phyloP scores from a whole-genome alignment of 2,888 invertebrate genomes.

The Pandemis heparana region DNA sequence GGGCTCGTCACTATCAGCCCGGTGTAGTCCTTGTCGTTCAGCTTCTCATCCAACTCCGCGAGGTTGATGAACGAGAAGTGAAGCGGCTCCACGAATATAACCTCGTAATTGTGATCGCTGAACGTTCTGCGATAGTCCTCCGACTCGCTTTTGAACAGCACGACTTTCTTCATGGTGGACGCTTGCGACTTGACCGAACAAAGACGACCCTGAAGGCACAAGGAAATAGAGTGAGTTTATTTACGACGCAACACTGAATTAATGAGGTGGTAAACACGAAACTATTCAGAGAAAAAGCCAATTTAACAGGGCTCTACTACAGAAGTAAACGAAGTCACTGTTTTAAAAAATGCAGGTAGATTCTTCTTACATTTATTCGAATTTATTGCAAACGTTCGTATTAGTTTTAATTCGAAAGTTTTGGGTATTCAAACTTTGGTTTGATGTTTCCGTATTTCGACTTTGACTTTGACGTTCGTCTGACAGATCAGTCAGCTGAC shows the following conservation, averaged over 20 bases:
- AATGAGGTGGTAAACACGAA: slow-evolving; percentile 42
- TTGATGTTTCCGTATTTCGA: slow-evolving; percentile 26
- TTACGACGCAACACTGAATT: slow-evolving; percentile 50
- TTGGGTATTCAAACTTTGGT: slow-evolving; percentile 23
- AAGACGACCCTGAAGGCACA: slow-evolving; percentile 63
- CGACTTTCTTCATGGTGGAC: slow-evolving; percentile 71
- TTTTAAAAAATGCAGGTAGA: not conserved
- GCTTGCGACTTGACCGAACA: slow-evolving; percentile 40
- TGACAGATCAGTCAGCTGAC: slow-evolving; percentile 12
- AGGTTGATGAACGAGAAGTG: slow-evolving; percentile 65
- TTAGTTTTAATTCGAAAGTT: slow-evolving; percentile 13
- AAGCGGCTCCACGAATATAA: slow-evolving; percentile 75
- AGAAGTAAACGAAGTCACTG: not conserved
- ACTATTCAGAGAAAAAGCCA: slow-evolving; percentile 32
- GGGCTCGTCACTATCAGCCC: slow-evolving; percentile 75
- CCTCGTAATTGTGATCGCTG: slow-evolving; percentile 61
- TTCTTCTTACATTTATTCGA: slow-evolving; percentile 14
- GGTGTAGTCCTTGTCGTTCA: slow-evolving; percentile 57
- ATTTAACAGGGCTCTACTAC: not conserved
- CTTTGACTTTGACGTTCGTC: not conserved
- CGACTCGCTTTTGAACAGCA: slow-evolving; percentile 73
- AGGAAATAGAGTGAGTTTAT: slow-evolving; percentile 53
- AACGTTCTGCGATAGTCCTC: slow-evolving; percentile 74
- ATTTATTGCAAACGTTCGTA: not conserved
- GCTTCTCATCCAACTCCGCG: slow-evolving; percentile 57